Conservation (phyloP, 2,888 invertebrate genomes). For the Liodrosophila aerea region DNA sequence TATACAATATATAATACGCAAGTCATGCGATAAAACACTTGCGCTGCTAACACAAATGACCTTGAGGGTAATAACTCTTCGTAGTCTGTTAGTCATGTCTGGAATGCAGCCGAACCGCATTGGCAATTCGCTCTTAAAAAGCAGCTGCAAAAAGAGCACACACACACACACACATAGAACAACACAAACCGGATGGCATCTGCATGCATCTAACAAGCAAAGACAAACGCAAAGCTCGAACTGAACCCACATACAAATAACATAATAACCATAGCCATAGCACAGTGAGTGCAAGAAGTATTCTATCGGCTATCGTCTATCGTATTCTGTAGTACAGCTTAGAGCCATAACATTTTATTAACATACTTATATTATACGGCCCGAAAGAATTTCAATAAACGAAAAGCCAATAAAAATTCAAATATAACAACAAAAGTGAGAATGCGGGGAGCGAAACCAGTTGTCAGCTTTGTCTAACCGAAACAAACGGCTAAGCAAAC, state of each 20-base stretch:
- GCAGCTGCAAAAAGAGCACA: conserved; percentile 46
- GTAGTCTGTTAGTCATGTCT: conserved; percentile 65
- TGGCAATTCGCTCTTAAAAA: conserved; percentile 33
- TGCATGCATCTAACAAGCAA: conserved; percentile 56
- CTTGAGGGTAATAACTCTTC: conserved; percentile 76
- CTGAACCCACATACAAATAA: conserved; percentile 21
- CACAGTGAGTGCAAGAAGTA: conserved; percentile 29
- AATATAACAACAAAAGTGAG: conserved; percentile 53
- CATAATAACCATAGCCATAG: too few species aligned
- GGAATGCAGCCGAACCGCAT: conserved; percentile 73
- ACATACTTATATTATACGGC: conserved; percentile 40
- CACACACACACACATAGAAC: conserved; percentile 5
- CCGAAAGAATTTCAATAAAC: conserved; percentile 56
- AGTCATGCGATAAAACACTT: conserved; percentile 36
- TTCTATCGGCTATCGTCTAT: too few species aligned
- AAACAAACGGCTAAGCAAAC: conserved; percentile 47
- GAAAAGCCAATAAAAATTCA: conserved; percentile 59
- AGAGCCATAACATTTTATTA: conserved; percentile 40
- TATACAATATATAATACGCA: conserved; percentile 26
- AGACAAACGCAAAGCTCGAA: conserved; percentile 11
- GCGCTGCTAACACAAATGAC: conserved; percentile 52
- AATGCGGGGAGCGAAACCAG: conserved; percentile 65
- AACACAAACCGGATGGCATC: conserved; percentile 72
- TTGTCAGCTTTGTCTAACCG: conserved; percentile 61
- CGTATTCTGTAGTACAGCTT: too few species aligned